These are phyloP conservation scores for Lysandra bellargus DNA, from an alignment of 2,888 invertebrate genomes.

Conservation along the genomic window DNA sequence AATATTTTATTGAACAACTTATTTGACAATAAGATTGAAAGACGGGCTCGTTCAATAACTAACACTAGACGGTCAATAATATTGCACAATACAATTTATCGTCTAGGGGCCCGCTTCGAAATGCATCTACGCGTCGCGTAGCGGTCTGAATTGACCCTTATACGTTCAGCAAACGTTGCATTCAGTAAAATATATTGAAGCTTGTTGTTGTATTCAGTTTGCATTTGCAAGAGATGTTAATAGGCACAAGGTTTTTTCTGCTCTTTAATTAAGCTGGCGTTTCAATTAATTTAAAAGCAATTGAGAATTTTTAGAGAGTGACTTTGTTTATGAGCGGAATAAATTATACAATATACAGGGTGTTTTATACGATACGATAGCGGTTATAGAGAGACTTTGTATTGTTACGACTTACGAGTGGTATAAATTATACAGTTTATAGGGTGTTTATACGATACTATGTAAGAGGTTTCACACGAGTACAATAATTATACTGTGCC, in stretches of 20 bases:
- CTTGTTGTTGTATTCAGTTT: neutral
- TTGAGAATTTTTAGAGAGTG: neutral
- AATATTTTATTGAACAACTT: too few relatives aligned
- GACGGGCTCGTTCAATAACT: too few relatives aligned
- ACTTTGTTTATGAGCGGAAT: neutral
- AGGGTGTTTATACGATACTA: too few relatives aligned
- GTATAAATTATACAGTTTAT: neutral
- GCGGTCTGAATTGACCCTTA: neutral
- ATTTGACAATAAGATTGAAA: too few relatives aligned
- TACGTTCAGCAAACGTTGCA: neutral
- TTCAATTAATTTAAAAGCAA: constrained; percentile 4
- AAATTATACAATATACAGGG: neutral
- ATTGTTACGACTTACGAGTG: neutral
- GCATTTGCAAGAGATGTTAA: neutral
- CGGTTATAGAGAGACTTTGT: neutral
- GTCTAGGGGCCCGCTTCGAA: too few relatives aligned
- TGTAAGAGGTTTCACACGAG: too few relatives aligned
- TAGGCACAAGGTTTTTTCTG: constrained; percentile 4
- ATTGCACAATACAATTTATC: too few relatives aligned
- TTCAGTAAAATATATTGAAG: neutral
- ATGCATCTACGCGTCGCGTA: too few relatives aligned
- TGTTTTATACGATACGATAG: neutral
- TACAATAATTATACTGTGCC: too few relatives aligned
- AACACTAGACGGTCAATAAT: too few relatives aligned
- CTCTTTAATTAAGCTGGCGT: neutral